Evolutionary conservation across 2,113 vertebrate genomes (phyloP).

Genomic region (Chlorodrepanis virens): DNA sequence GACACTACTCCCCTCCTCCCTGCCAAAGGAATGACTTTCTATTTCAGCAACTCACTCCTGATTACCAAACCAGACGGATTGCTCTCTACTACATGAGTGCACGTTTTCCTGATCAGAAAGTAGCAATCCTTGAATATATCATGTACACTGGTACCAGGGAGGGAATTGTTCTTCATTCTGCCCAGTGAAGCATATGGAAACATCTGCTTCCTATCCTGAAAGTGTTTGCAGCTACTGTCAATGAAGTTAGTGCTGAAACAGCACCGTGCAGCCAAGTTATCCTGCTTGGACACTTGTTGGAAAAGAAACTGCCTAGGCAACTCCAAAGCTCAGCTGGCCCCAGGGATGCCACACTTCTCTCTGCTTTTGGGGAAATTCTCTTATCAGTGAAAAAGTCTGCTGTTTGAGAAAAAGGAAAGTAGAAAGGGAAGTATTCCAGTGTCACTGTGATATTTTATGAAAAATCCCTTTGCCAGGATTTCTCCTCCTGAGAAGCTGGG

Average conservation of each 20-base stretch:
- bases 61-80: constrained; percentile 21
- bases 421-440: background rate
- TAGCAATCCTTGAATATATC: constrained; percentile 46
- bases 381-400: background rate
- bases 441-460: too few species aligned
- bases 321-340: background rate
- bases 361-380: background rate
- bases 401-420: background rate
- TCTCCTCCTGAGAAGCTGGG: too few species aligned
- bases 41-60: background rate
- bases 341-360: background rate
- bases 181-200: constrained; percentile 11
- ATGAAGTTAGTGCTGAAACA: constrained; percentile 14
- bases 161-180: constrained; percentile 24
- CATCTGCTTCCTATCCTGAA: constrained; percentile 34
- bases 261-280: background rate
- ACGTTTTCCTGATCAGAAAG: background rate
- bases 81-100: background rate
- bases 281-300: background rate
- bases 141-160: background rate
- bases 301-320: background rate
- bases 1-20: background rate
- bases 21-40: background rate
- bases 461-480: too few species aligned
- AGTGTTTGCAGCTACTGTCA: background rate